Evolutionary conservation across 2,113 vertebrate genomes (phyloP), one percentile per base, ranked within the genome.

Genomic region (Rhodinocichla rosea): DNA sequence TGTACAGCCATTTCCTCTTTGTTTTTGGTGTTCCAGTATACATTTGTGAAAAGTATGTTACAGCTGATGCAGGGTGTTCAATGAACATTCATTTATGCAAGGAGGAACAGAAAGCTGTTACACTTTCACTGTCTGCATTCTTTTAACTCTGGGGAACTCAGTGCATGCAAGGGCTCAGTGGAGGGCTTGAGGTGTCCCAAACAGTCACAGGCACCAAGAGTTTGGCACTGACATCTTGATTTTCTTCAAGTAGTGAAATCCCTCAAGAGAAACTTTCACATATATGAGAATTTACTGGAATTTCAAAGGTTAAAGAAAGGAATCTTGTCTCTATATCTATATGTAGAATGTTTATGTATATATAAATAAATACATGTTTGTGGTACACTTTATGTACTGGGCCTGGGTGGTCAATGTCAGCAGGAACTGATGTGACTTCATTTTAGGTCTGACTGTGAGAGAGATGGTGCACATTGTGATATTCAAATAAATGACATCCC

Each of bases 401-500:
- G 24, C 11, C 64, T 3, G 1, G 19, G 12, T 79, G 42, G 30
- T 59, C 63, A 53, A 0, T 45, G 37, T 68, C 57, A 65, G 59
- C 8, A 53, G 21, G 42, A 80, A 10, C n/a, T 20, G 33, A 35
- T 27, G 7, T 49, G 63, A 39, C 28, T 76, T 75, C 26, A 27
- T 50, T 92, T 83, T 33, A 57, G 45, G 40, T 67, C 18, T 73
- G 12, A 18, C 32, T 78, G 11, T 35, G 19, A 71, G 47, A 73
- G 45, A 78, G 18, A 7, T 11, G 13, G 16, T 83, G 17, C 10
- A 13, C 0, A 0, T 52, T 87, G 37, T 55, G 13, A 24, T 20
- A 20, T 45, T 87, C 69, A 60, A 18, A 35, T 67, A 40, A 83
- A 39, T 40, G 0, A 23, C n/a, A 49, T 47, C 20, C n/a, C 42